Base-by-base conservation (phyloP, 2,888 invertebrate genomes). In the Mactromeris polynyma region DNA sequence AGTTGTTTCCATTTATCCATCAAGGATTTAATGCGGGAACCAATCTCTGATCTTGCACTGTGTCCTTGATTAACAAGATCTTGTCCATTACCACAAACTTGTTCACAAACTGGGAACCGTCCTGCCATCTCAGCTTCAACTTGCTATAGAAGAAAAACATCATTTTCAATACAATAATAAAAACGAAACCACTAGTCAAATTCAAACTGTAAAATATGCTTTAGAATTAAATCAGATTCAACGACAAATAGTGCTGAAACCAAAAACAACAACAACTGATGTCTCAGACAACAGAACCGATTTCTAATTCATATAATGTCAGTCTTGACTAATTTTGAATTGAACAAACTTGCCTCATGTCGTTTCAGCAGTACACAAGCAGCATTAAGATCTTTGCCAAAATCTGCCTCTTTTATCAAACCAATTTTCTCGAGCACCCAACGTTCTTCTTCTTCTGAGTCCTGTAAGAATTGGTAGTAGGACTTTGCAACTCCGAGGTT, bases 391-490 rank as follows among this genome's bases (percentile, higher is more conserved):
- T 99, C 99, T 97, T 99, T 99, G 0, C 99, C 99, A 0, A 98
- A 98, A 40, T 99, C 98, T n/a, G 98, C 98, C 0, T 99, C 98
- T 96, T 98, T 98, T 96, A 99, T 99, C 90, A 99, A 98, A 7
- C 98, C 97, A 96, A 99, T 98, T 96, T 99, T 99, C 96, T 99
- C 99, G 0, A 98, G 98, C 85, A 99, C 97, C 99, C 99, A 99
- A 0, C 98, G 98, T 97, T 99, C 99, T 97, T 99, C 99, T 95
- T 99, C 99, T 95, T 99, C 99, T 94, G 99, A 98, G 96, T 99
- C 99, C 97, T 99, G 99, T 88, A 99, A 97, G 97, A 99, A 99
- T 97, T 99, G 99, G 97, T 98, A 99, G 95, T 99, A 98, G 96
- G 98, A 98, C 89, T 99, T 97, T 0, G 99, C 99, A 95, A 99